Percentiles rank a stretch among this genome's conserved stretches.
These are phyloP conservation scores for Harpagus bidentatus DNA, from an alignment of 2,113 vertebrate species.

Conservation along the genomic window DNA sequence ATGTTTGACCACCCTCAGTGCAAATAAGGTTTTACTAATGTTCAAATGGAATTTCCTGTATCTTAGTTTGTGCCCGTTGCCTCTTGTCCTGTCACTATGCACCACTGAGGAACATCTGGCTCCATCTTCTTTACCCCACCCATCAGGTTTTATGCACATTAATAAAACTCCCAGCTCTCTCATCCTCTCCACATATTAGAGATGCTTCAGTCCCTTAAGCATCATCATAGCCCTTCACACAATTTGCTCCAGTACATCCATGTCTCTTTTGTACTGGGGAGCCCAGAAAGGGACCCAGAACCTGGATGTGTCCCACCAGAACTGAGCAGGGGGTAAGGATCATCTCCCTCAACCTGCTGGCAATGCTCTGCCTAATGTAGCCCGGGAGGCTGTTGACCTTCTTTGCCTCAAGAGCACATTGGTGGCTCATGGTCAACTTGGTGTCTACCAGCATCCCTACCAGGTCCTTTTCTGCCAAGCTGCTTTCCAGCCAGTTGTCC, in stretches of 20 bases:
- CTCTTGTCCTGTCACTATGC: not conserved
- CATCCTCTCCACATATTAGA: not conserved
- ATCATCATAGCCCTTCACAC: not conserved
- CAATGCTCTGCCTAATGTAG: not conserved
- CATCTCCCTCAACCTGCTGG: not conserved
- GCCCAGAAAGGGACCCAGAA: not conserved
- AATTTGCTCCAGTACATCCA: not conserved
- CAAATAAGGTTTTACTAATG: not conserved
- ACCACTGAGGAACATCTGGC: not conserved
- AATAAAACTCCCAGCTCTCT: not conserved
- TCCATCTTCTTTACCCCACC: not conserved
- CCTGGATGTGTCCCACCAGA: not conserved
- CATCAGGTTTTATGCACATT: not conserved
- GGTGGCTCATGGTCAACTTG: not conserved
- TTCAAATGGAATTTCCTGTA: not conserved
- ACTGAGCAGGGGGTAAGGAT: not conserved
- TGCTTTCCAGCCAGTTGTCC: not conserved
- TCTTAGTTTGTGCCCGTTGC: not conserved
- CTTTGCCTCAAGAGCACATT: not conserved
- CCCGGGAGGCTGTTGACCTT: not conserved
- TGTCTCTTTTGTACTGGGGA: not conserved
- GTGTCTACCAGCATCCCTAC: not conserved
- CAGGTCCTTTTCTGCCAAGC: not conserved
- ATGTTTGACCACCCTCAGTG: not conserved
- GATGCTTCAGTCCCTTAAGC: not conserved